Evolutionary conservation across 2,113 vertebrate genomes (phyloP), one percentile per base, ranked within the genome.

Genomic region (Amazona vittata): DNA sequence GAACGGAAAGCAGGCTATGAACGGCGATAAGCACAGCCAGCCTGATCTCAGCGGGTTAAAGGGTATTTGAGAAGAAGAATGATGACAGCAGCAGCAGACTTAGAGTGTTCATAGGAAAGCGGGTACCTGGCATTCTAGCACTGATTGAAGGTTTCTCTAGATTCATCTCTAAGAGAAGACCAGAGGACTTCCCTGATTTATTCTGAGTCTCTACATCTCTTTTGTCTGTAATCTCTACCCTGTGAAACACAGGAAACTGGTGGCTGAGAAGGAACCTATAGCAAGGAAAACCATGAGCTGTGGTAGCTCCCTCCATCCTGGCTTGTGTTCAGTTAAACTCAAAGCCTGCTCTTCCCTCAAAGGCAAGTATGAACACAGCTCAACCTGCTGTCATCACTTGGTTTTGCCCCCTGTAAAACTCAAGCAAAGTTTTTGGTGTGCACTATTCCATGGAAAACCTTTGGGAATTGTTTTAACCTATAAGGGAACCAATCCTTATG

Each of bases 41-140:
- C 53, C 88, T 73, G 80, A 91, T 28, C 76, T 89, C 84, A 77
- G 80, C 84, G 85, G 59, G 68, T 78, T 53, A 60, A 80, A 69
- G 75, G 50, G 44, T 62, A 22, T 39, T 79, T 60, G 74, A 74
- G 78, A 60, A 80, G 37, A 3, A 37, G 55, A 6, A 28, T 1
- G 13, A n/a, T 47, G 68, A 35, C 11, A 53, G 63, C 78, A 62
- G 77, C 59, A 86, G 87, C 26, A 47, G 49, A 24, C 10, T 33
- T 28, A 17, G 0, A 2, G 2, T 35, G 63, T 28, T 60, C 33
- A 65, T 28, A 20, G 64, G 55, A 31, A 65, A 49, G 57, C 0
- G 1, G 59, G 21, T 49, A 21, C 11, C 31, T 26, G 44, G 50
- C n/a, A 79, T 52, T 74, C 41, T 62, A 49, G 35, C 43, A 57